Base-by-base conservation (phyloP, 2,113 vertebrate genomes). In the Bufo gargarizans region DNA sequence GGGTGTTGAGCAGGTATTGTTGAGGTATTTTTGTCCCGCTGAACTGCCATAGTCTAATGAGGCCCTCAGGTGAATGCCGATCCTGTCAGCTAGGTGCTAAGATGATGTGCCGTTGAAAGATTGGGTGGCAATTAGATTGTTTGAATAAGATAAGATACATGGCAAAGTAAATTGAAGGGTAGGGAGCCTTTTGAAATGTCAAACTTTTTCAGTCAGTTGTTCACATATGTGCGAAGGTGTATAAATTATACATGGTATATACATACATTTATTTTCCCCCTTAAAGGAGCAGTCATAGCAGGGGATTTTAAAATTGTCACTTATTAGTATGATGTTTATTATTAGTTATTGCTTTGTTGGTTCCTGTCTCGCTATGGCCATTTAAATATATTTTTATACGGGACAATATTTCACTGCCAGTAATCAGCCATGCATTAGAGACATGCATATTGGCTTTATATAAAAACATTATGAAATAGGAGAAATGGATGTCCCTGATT, bases 1-100 rank as follows among this genome's bases (percentile, higher is more conserved):
- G 88, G 88, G 90, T 93, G 77, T 89, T 91, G 91, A 92, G 91
- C 92, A 93, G 93, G 92, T 93, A 93, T 93, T 93, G 92, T 86
- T 92, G 93, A 93, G 93, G 92, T 93, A 92, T 86, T 87, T 87
- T 89, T 88, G 74, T 56, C 90, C 89, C 88, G 84, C 83, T 90
- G 89, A 84, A 63, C 61, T 85, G 87, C 84, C 86, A 88, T 76
- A 83, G 80, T 87, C 80, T 91, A 91, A 91, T 88, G 90, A 91
- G 91, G 89, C 89, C 91, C 91, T 89, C 88, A 84, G 91, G 91
- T 90, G 86, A 89, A 79, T 90, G 88, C 89, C 86, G 77, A 86
- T 85, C 90, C 14, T 91, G 91, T 91, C 91, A 91, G 90, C 82
- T 90, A 90, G 88, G 88, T 86, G 85, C 88, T 80, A 71, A 89